phyloP scores from a whole-genome alignment of 2,888 invertebrate species.

The Sphinx pinastri region DNA sequence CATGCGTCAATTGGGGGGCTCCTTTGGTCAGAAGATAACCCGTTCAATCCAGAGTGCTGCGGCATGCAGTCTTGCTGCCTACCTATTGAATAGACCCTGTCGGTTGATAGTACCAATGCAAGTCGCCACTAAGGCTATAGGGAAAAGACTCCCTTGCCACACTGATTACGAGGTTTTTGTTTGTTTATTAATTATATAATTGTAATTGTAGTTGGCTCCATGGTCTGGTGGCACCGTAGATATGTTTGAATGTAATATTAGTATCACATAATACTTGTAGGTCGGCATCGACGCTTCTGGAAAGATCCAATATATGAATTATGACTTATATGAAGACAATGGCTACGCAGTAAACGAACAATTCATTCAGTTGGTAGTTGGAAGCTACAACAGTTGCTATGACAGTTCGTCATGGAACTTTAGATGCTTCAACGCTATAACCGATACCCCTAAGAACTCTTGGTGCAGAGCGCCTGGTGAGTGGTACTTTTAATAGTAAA shows the following conservation, averaged over 20 bases:
- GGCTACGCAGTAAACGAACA: slow-evolving; percentile 65
- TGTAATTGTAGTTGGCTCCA: no score
- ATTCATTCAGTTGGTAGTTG: slow-evolving; percentile 35
- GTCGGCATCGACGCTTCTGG: slow-evolving; percentile 67
- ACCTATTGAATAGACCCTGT: slow-evolving; percentile 7
- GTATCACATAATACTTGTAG: slow-evolving; percentile 34
- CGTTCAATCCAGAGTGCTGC: not conserved
- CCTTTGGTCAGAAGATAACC: not conserved
- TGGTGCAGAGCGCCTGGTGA: slow-evolving; percentile 61
- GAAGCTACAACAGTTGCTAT: slow-evolving; percentile 52
- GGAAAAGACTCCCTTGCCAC: not conserved
- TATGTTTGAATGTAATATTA: no score
- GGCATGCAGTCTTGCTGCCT: slow-evolving; percentile 4
- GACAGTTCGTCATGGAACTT: slow-evolving; percentile 52
- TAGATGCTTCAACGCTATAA: slow-evolving; percentile 47
- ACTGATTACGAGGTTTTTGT: not conserved
- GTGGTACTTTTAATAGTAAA: not conserved
- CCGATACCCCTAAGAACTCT: slow-evolving; percentile 61
- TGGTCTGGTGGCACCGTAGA: no score
- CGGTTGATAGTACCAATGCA: not conserved
- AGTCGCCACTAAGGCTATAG: not conserved
- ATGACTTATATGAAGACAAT: slow-evolving; percentile 72
- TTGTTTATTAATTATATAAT: no score
- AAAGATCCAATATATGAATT: slow-evolving; percentile 77
- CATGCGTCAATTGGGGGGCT: not conserved